These are phyloP conservation scores for Furcula furcula DNA, from an alignment of 2,888 invertebrate genomes.

Conservation along the genomic window DNA sequence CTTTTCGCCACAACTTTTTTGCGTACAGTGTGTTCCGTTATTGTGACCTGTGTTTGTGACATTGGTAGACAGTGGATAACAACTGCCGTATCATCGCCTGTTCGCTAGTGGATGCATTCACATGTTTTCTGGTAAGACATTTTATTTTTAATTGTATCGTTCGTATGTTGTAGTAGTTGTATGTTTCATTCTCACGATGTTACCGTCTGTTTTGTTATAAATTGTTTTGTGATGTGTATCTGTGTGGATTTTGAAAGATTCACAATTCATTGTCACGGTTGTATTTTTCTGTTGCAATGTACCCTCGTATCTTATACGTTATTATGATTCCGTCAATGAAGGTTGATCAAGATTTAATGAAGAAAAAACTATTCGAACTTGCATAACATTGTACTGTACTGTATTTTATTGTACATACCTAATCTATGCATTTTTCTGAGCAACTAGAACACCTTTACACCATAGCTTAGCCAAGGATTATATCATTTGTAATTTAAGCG, in stretches of 20 bases:
- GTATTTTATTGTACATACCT: too few species aligned
- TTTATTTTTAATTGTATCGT: slow-evolving; percentile 46
- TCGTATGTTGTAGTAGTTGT: slow-evolving; percentile 27
- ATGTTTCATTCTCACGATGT: slow-evolving; percentile 23
- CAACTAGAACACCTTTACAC: too few species aligned
- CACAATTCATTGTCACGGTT: slow-evolving; percentile 35
- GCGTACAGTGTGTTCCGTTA: slow-evolving; percentile 62
- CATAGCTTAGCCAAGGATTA: too few species aligned
- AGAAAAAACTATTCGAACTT: too few species aligned
- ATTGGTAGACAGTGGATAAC: slow-evolving; percentile 48
- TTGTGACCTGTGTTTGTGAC: slow-evolving; percentile 65
- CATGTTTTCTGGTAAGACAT: slow-evolving; percentile 60
- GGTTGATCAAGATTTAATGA: too few species aligned
- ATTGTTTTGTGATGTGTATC: slow-evolving; percentile 15
- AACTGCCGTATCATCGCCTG: slow-evolving; percentile 37
- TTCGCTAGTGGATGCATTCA: slow-evolving; percentile 70
- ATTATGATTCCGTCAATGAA: too few species aligned
- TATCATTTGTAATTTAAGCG: too few species aligned
- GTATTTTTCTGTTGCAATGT: slow-evolving; percentile 9
- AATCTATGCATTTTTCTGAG: too few species aligned
- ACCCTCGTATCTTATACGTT: too few species aligned
- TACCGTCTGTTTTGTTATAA: slow-evolving; percentile 18
- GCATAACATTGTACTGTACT: too few species aligned
- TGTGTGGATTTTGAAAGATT: slow-evolving; percentile 19
- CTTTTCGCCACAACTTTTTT: slow-evolving; percentile 63